Conservation (phyloP, 1,140 invertebrate genomes). For the Apis laboriosa region DNA sequence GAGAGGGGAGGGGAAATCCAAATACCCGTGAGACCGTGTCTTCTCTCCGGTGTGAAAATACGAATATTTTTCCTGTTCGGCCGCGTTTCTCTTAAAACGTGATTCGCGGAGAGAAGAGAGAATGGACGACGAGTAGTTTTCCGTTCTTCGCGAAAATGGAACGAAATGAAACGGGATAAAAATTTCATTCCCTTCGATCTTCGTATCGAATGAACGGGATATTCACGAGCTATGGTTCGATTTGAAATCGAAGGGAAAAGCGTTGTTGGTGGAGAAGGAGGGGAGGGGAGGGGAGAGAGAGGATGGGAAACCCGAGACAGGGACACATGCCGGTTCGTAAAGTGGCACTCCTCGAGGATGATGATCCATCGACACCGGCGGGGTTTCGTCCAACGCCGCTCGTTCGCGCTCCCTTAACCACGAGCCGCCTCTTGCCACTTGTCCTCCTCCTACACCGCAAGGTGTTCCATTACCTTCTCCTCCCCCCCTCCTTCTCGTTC, state of each 20-base stretch:
- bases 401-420: slow-evolving; percentile 26
- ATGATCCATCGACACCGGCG: slow-evolving; percentile 28
- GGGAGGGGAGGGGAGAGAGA: not conserved
- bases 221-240: too few species aligned
- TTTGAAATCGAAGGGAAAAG: not conserved
- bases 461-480: slow-evolving; percentile 54
- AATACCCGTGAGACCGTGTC: slow-evolving; percentile 73
- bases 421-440: slow-evolving; percentile 61
- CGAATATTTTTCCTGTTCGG: too few species aligned
- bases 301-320: slow-evolving; percentile 56
- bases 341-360: slow-evolving; percentile 50
- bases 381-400: slow-evolving; percentile 31
- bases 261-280: not conserved
- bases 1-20: slow-evolving; percentile 26
- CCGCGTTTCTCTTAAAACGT: too few species aligned
- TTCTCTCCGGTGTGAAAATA: not conserved
- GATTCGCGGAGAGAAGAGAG: too few species aligned
- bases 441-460: slow-evolving; percentile 64
- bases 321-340: slow-evolving; percentile 55
- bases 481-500: not conserved
- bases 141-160: too few species aligned
- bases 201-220: too few species aligned
- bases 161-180: not conserved
- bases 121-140: too few species aligned
- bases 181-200: too few species aligned